Base-by-base conservation (phyloP, 2,888 invertebrate genomes). In the Mycogona germanica region DNA sequence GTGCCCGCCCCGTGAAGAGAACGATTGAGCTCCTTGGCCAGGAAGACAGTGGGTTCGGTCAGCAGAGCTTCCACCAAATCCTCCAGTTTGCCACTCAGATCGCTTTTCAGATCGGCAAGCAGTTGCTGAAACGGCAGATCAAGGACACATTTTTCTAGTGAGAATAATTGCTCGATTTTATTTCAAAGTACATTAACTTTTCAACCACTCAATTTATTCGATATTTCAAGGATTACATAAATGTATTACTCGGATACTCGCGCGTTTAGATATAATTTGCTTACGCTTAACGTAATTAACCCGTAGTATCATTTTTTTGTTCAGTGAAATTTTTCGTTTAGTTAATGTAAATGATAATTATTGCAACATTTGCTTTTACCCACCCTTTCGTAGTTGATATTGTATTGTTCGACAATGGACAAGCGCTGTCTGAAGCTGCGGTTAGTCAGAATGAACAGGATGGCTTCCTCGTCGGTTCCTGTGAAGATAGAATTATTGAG, bases 391-490 rank as follows among this genome's bases (percentile, higher is more conserved):
- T 83, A 92, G 64, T 86, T 73, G 2, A 85, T 82, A 72, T 92
- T 92, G 75, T 84, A 92, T 64, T 82, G 81, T 26, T 78, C 75
- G 23, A 82, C 79, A 62, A 92, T 86, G 65, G 87, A 80, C 61
- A 87, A 76, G 55, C 96, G 78, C 70, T 97, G 93, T 30, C 78
- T 78, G 65, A 92, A 92, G 60, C 82, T 82, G 48, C 95, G 79
- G 59, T 79, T 79, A 7, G 85, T 80, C 45, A 96, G 74, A 12
- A 95, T 81, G 62, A 83, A 80, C 55, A 92, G 89, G 62, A 95
- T 83, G 0, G 87, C 77, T 65, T 84, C 83, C 68, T 95, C 93
- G 67, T 95, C 87, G 0, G 93, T 93, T 29, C 92, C 88, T 55
- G 23, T 9, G 9, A 25, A 3, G n/a, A 21, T 25, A 25, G 14